phyloP scores from a whole-genome alignment of 2,113 vertebrate genomes.

The Notothenia rossii region DNA sequence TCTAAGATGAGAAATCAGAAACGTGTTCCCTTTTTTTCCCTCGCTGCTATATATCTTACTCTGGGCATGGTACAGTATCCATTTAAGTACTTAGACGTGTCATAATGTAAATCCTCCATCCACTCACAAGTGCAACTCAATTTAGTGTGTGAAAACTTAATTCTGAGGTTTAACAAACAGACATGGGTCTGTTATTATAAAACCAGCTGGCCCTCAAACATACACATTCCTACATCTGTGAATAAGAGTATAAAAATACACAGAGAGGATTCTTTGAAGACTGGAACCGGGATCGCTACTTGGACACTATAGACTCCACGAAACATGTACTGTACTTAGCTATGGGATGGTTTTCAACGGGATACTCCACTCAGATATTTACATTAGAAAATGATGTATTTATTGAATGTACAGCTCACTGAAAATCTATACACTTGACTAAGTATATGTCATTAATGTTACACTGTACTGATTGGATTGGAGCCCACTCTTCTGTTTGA shows the following conservation, averaged over 20 bases:
- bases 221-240: constrained; percentile 60
- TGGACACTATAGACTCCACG: constrained; percentile 46
- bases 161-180: constrained; percentile 56
- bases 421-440: constrained; percentile 33
- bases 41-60: background rate
- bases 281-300: constrained; percentile 29
- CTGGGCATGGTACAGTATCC: background rate
- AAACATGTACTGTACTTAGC: constrained; percentile 52
- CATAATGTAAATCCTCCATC: constrained; percentile 23
- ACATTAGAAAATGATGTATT: constrained; percentile 50
- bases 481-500: constrained; percentile 11
- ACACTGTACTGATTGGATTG: constrained; percentile 22
- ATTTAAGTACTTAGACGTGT: constrained; percentile 25
- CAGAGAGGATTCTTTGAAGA: constrained; percentile 51
- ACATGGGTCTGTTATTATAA: constrained; percentile 44
- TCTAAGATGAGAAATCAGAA: background rate
- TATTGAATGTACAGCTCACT: constrained; percentile 40
- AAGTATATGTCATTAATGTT: constrained; percentile 39
- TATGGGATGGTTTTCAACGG: constrained; percentile 35
- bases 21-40: background rate
- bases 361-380: constrained; percentile 56
- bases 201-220: constrained; percentile 56
- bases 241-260: constrained; percentile 53
- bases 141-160: constrained; percentile 50
- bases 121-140: constrained; percentile 38